Conservation (phyloP, 2,113 vertebrate genomes). For the Falcunculus frontatus region DNA sequence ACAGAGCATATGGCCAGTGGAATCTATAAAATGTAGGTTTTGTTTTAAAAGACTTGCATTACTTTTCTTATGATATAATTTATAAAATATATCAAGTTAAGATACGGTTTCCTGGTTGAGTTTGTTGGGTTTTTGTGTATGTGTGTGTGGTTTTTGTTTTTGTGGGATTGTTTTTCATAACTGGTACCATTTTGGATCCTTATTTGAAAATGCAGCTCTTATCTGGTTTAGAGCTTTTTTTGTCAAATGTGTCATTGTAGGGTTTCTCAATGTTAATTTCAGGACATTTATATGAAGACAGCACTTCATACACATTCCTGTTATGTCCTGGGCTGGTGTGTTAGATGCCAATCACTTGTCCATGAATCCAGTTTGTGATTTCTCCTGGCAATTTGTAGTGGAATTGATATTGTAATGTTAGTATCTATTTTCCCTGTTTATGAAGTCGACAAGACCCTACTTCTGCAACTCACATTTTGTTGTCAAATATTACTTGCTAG, state of each 20-base stretch:
- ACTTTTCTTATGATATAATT: background rate
- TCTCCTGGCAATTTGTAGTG: background rate
- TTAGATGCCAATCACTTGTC: background rate
- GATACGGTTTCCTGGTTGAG: background rate
- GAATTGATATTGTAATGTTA: background rate
- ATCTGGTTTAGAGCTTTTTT: background rate
- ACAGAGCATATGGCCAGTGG: background rate
- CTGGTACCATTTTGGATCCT: background rate
- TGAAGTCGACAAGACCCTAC: background rate
- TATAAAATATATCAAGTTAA: background rate
- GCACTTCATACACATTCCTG: background rate
- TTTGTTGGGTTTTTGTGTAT: no score
- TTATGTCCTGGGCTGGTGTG: background rate
- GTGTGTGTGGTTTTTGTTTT: background rate
- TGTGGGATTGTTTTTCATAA: accelerated
- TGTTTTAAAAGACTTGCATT: background rate
- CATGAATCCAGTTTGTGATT: background rate
- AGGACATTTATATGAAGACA: background rate
- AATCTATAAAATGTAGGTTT: background rate
- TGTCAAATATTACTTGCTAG: background rate
- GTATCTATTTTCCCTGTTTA: background rate
- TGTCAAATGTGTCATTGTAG: background rate
- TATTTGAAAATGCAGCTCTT: background rate
- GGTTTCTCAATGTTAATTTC: background rate
- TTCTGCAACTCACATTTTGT: background rate